Conservation (phyloP, 2,888 invertebrate species). For the Leucophenga montana region DNA sequence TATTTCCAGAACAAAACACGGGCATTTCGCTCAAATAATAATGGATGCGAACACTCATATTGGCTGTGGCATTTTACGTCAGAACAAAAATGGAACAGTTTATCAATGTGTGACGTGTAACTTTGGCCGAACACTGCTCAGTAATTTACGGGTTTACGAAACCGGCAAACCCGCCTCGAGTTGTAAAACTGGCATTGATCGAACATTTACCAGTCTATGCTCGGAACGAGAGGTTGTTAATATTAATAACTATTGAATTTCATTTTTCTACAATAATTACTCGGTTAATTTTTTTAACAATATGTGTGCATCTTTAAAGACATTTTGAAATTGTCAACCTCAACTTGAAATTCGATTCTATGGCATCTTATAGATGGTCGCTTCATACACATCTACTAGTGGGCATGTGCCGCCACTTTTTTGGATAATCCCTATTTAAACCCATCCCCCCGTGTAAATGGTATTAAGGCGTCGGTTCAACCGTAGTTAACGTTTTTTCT, state of each 20-base stretch:
- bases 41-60: constrained; percentile 2
- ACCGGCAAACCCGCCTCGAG: not conserved
- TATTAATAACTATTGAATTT: constrained; percentile 3
- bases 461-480: too few relatives aligned
- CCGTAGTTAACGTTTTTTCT: too few relatives aligned
- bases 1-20: not conserved
- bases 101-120: constrained; percentile 14
- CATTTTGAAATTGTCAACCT: too few relatives aligned
- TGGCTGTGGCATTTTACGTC: not conserved
- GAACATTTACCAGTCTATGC: not conserved
- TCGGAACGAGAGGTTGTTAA: not conserved
- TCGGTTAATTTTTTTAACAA: too few relatives aligned
- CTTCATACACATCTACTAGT: too few relatives aligned
- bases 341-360: too few relatives aligned
- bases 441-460: too few relatives aligned
- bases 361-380: too few relatives aligned
- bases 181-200: constrained; percentile 7
- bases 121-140: not conserved
- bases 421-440: too few relatives aligned
- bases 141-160: not conserved
- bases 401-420: too few relatives aligned
- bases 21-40: not conserved
- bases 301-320: too few relatives aligned
- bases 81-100: not conserved
- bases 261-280: too few relatives aligned